A percentile compares a stretch with the other conserved stretches of the same genome.
phyloP scores from a whole-genome alignment of 1,140 invertebrate species.

The Drepana arcuata region DNA sequence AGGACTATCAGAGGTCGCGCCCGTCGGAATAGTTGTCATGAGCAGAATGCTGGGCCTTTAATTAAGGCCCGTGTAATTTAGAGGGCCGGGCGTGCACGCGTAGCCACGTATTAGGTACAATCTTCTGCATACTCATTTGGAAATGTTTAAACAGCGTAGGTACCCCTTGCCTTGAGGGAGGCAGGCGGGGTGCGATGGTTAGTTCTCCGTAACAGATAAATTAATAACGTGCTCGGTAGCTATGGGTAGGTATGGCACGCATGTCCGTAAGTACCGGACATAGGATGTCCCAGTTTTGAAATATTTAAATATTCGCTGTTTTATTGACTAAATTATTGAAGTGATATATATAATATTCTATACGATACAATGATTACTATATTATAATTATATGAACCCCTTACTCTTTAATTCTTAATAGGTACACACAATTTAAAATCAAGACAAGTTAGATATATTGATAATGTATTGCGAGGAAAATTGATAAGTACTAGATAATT shows the following conservation, averaged over 20 bases:
- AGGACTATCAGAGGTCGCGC: conserved; percentile 40
- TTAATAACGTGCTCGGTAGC: conserved; percentile 57
- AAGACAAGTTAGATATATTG: too few species aligned
- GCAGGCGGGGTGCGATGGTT: conserved; percentile 41
- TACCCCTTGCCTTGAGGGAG: conserved; percentile 19
- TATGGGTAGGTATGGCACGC: conserved; percentile 48
- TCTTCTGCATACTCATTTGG: conserved; percentile 66
- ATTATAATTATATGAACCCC: too few species aligned
- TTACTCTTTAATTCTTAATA: too few species aligned
- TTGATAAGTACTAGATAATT: too few species aligned
- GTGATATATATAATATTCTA: too few species aligned
- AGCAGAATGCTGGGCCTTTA: conserved; percentile 64
- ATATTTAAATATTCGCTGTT: too few species aligned
- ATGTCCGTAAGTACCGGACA: conserved; percentile 37
- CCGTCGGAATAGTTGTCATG: conserved; percentile 61
- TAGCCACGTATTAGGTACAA: conserved; percentile 46
- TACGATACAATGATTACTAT: too few species aligned
- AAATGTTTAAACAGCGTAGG: conserved; percentile 62
- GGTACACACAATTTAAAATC: too few species aligned
- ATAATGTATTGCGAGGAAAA: too few species aligned
- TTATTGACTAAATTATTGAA: too few species aligned
- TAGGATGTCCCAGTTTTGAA: conserved; percentile 24
- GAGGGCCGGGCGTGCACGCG: conserved; percentile 41
- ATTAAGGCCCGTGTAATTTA: conserved; percentile 66
- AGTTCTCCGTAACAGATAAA: conserved; percentile 65